Evolutionary conservation across 2,797 vertebrate genomes (phyloP).

Genomic region (Lemur catta): DNA sequence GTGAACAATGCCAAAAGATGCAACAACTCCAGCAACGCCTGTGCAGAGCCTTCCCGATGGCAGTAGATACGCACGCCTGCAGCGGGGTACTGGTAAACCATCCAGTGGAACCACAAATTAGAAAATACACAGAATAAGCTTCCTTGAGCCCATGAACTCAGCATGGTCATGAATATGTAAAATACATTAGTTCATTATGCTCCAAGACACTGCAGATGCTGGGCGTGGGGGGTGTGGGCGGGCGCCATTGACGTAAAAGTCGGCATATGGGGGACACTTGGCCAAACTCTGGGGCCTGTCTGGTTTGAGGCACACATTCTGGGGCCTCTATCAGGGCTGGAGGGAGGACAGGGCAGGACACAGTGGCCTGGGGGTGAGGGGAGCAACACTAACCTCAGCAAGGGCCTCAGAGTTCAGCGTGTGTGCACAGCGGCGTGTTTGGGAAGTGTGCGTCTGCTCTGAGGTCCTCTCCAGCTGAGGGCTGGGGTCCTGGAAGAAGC

Average conservation of each 20-base stretch:
- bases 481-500: not conserved
- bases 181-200: not conserved
- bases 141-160: not conserved
- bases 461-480: not conserved
- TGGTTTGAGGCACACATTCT: not conserved
- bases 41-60: not conserved
- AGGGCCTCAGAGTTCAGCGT: not conserved
- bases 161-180: not conserved
- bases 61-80: not conserved
- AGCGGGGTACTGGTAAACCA: not conserved
- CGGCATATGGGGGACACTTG: not conserved
- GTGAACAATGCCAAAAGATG: not conserved
- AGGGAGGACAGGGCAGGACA: not conserved
- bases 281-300: slow-evolving; percentile 31
- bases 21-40: not conserved
- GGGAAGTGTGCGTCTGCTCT: not conserved
- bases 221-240: not conserved
- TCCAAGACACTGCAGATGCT: slow-evolving; percentile 60
- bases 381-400: not conserved
- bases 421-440: rapidly evolving
- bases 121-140: slow-evolving; percentile 25
- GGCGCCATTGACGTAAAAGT: slow-evolving; percentile 47
- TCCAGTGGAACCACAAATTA: not conserved
- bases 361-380: not conserved
- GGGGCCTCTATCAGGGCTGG: not conserved